Evolutionary conservation across 2,113 vertebrate species (phyloP).

Genomic region (Ammospiza nelsoni): DNA sequence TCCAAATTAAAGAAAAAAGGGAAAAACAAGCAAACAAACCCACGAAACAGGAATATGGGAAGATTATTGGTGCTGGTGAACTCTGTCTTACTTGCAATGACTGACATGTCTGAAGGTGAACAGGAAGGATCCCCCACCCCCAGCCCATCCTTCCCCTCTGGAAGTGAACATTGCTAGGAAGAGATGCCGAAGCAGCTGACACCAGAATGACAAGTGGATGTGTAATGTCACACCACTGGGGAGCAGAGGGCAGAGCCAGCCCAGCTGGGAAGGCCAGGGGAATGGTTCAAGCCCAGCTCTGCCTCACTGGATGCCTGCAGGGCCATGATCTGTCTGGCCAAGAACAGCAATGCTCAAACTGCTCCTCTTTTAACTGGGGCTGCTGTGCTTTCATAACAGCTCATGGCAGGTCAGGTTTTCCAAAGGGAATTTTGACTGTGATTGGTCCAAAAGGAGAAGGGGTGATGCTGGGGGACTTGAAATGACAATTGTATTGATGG

Average conservation of each 20-base stretch:
- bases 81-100: neutral
- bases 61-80: neutral
- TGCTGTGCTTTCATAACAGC: neutral
- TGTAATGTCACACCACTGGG: neutral
- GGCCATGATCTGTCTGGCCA: accelerated
- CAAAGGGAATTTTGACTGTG: neutral
- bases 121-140: neutral
- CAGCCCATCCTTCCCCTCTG: neutral
- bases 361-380: neutral
- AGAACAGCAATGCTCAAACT: neutral
- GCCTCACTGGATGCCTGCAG: neutral
- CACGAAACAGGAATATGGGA: neutral
- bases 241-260: neutral
- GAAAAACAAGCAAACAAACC: neutral
- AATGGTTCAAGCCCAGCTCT: neutral
- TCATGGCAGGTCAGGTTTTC: neutral
- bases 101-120: neutral
- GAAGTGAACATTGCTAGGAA: neutral
- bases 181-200: neutral
- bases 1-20: neutral
- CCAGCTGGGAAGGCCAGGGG: neutral
- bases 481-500: neutral
- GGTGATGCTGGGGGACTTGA: neutral
- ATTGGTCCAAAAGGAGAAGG: neutral
- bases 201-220: neutral